Base-by-base conservation (phyloP, 2,113 vertebrate species). In the Strix aluco region DNA sequence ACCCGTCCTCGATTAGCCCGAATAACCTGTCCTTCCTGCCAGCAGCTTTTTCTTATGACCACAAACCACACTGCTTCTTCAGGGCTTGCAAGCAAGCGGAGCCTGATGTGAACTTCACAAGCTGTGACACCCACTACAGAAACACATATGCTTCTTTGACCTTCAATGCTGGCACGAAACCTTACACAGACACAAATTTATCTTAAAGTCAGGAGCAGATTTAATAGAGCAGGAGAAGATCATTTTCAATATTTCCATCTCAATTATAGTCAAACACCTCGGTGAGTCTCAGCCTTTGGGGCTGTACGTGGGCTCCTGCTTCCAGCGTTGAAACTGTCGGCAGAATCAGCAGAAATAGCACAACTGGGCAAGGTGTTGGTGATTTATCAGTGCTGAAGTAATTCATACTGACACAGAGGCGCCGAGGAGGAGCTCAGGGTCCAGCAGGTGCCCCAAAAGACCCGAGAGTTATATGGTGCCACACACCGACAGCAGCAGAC, bases 331-430 rank as follows among this genome's bases (percentile, higher is more conserved):
- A 88, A 86, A 61, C 81, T 72, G 49, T 46, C 18, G 2, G 95
- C 91, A 95, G 89, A 86, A 95, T 94, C 91, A 97, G 95, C 95
- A 95, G 91, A 97, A 96, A 95, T 36, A 84, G 91, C 84, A 90
- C 89, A 91, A 94, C 46, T 71, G 93, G 75, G 78, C 78, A 86
- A 91, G 94, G 84, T 70, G 74, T 30, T 25, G 91, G 85, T 73
- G 89, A 97, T 97, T 96, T 97, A 88, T 96, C 89, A 93, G 3
- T 5, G 74, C 93, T 97, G 89, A 91, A 97, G 54, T 94, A 95
- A 96, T 95, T 96, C 81, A 38, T 46, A 73, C 81, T 67, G 91
- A 95, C 94, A 88, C 29, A 0, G 58, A 88, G 84, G 79, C 55
- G 0, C 89, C 7, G 21, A 91, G 59, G 61, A 94, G 66, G 71